Percentiles rank a stretch among this genome's conserved stretches.
phyloP scores from a whole-genome alignment of 1,140 invertebrate genomes.

The Papilio glaucus region DNA sequence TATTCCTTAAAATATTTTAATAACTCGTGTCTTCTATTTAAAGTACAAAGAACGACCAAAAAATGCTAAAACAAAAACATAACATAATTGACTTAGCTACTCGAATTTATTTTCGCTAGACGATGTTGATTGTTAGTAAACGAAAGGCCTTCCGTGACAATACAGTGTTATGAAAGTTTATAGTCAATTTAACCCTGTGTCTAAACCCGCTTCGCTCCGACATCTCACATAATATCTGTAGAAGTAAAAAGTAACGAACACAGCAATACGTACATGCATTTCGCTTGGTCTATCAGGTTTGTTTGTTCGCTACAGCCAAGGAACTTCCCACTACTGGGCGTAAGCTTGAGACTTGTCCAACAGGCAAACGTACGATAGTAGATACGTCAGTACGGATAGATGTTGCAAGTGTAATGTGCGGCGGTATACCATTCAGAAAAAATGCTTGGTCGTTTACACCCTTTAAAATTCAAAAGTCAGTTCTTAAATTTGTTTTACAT shows the following conservation, averaged over 20 bases:
- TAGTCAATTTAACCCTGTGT: neutral
- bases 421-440: neutral
- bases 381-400: too few species aligned
- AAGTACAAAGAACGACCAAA: neutral
- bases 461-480: neutral
- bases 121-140: neutral
- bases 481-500: neutral
- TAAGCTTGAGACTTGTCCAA: too few species aligned
- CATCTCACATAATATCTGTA: neutral
- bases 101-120: neutral
- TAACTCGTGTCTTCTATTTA: neutral
- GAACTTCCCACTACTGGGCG: too few species aligned
- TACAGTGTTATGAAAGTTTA: neutral
- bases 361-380: too few species aligned
- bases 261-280: neutral
- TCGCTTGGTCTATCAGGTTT: too few species aligned
- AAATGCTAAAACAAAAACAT: neutral
- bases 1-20: neutral
- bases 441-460: neutral
- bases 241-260: neutral
- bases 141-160: neutral
- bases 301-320: too few species aligned
- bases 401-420: too few species aligned
- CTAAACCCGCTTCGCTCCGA: neutral
- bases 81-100: too few species aligned